phyloP scores from a whole-genome alignment of 2,888 invertebrate species.

The Tachystola acroxantha region DNA sequence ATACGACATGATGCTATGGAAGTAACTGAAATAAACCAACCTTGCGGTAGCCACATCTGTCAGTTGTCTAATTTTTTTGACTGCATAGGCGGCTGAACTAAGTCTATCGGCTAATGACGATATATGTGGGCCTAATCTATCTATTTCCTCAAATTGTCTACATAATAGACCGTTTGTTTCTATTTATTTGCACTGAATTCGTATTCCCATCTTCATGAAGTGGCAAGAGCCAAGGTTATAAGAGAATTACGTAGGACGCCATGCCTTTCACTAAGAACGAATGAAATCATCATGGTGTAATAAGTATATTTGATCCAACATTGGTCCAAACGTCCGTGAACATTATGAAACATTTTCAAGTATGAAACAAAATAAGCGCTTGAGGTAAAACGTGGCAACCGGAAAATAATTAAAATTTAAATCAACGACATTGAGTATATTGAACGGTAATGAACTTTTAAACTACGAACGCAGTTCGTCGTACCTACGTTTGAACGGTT shows the following conservation, averaged over 20 bases:
- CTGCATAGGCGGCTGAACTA: no score
- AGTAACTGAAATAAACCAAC: no score
- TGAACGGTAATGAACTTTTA: constrained; percentile 43
- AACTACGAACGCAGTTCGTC: constrained; percentile 30
- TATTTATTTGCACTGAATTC: no score
- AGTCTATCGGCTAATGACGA: no score
- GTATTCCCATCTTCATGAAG: constrained; percentile 1
- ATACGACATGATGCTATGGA: no score
- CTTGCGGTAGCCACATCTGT: no score
- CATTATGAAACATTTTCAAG: background rate
- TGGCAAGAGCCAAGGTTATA: constrained; percentile 22
- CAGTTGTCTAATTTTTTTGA: no score
- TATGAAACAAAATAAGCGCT: constrained; percentile 1
- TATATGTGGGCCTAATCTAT: no score
- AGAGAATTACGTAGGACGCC: constrained; percentile 2
- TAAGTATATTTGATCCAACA: constrained; percentile 19
- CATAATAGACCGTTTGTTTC: no score
- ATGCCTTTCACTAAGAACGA: constrained; percentile 31
- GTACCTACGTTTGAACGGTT: background rate
- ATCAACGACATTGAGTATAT: constrained; percentile 32
- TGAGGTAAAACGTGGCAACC: constrained; percentile 17
- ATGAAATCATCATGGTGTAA: constrained; percentile 30
- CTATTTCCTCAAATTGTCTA: no score
- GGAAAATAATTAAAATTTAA: constrained; percentile 26
- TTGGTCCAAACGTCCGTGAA: background rate